Evolutionary conservation across 2,888 invertebrate species (phyloP), one percentile per base, ranked within the genome.

Genomic region (Amorpha juglandis): DNA sequence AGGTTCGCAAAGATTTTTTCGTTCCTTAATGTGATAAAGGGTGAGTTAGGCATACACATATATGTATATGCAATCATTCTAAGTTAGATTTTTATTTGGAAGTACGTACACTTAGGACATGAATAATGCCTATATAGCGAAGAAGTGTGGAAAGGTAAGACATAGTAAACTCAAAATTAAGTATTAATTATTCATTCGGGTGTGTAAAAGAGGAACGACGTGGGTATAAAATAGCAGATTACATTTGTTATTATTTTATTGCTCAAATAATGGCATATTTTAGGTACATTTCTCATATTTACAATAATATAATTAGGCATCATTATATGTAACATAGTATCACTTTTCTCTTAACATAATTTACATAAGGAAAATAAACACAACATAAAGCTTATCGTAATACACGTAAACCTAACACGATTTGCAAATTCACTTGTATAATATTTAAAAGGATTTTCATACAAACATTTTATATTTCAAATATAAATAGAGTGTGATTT

Each of bases 321-420:
- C 45, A 19, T 50, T 48, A 16, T 19, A 19, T 50, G 50, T 58
- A 35, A 58, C 19, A 55, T 65, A 16, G 47, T 71, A 69, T 64
- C 62, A 65, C 58, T 65, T 65, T 67, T 50, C n/a, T 66, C 63
- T 68, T 63, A 70, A 69, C 64, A 55, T 51, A 65, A 65, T 42
- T 51, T 68, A 69, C 48, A 55, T 67, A 14, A 67, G 63, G 27
- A 63, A 58, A 67, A 71, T 69, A 63, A 70, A 66, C 19, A 42
- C 42, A 42, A 19, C 19, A 42, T 58, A 42, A 19, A 42, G 38
- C 58, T 42, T 42, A 42, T 19, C 6, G 12, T 58, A 42, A 55
- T 45, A 33, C 19, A 16, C 38, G 11, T 42, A 16, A 38, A 21
- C 6, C 19, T 19, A 19, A 19, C 19, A n/a, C n/a, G n/a, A n/a